A percentile compares a stretch with the other conserved stretches of the same genome.
Conservation (phyloP, 1,140 invertebrate genomes). For the Aphis gossypii region DNA sequence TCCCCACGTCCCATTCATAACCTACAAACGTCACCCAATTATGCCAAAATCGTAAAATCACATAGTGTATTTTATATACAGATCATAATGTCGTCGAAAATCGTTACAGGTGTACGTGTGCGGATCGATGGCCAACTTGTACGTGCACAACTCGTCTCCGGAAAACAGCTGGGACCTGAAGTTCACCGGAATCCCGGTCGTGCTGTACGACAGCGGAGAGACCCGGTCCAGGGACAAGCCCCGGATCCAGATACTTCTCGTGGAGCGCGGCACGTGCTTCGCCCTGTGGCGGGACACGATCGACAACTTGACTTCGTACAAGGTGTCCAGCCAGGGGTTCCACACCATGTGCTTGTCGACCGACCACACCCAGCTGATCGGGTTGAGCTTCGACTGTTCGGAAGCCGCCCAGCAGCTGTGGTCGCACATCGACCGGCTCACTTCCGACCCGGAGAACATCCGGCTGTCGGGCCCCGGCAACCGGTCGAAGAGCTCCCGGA, state of each 20-base stretch:
- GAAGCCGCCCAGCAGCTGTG: slow-evolving; percentile 77
- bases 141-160: slow-evolving; percentile 69
- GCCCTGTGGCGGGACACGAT: slow-evolving; percentile 86
- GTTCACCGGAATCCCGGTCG: slow-evolving; percentile 82
- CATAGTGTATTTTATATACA: neutral
- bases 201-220: slow-evolving; percentile 80
- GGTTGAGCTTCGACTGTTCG: slow-evolving; percentile 75
- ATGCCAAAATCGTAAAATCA: neutral
- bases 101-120: slow-evolving; percentile 75
- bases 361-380: slow-evolving; percentile 70
- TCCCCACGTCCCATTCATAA: no score
- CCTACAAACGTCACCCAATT: neutral
- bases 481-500: slow-evolving; percentile 65
- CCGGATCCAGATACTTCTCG: slow-evolving; percentile 78
- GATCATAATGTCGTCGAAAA: neutral
- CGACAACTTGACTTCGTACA: slow-evolving; percentile 74
- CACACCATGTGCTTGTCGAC: slow-evolving; percentile 84
- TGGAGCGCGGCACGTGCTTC: slow-evolving; percentile 85
- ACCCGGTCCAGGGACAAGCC: slow-evolving; percentile 75
- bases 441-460: slow-evolving; percentile 82
- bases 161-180: slow-evolving; percentile 76
- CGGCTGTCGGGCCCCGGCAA: slow-evolving; percentile 74
- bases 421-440: slow-evolving; percentile 74
- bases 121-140: slow-evolving; percentile 81
- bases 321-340: slow-evolving; percentile 72